Percentiles rank a stretch among this genome's conserved stretches.
phyloP scores from a whole-genome alignment of 35 echinoderm and acorn worm genomes.

The Apostichopus parvimensis region DNA sequence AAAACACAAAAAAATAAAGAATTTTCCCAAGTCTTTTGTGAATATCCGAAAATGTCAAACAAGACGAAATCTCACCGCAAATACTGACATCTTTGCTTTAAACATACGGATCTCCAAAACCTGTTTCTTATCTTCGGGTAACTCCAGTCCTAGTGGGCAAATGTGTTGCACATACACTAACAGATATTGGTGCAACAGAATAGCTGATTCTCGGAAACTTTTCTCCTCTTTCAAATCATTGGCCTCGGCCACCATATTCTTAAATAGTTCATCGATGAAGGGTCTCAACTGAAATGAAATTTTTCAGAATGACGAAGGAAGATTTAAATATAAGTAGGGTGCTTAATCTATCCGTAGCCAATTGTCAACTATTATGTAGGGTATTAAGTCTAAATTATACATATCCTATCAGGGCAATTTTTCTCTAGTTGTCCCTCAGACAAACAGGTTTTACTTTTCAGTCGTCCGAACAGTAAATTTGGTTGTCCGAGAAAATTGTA shows the following conservation, averaged over 20 bases:
- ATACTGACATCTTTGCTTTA: conserved; percentile 34
- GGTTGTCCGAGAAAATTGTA: too few relatives aligned
- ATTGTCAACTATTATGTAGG: too few relatives aligned
- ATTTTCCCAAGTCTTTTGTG: too few relatives aligned
- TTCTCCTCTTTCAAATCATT: background rate
- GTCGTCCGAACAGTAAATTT: too few relatives aligned
- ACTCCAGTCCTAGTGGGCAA: background rate
- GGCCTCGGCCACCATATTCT: conserved; percentile 23
- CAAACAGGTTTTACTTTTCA: too few relatives aligned
- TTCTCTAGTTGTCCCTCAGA: too few relatives aligned
- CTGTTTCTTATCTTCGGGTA: background rate
- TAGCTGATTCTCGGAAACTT: conserved; percentile 7
- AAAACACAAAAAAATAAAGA: too few relatives aligned
- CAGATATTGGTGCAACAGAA: background rate
- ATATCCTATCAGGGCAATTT: too few relatives aligned
- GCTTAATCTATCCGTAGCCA: background rate
- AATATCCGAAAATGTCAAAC: too few relatives aligned
- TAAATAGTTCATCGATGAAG: conserved; percentile 26
- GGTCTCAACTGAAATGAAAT: conserved; percentile 22
- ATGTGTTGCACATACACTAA: conserved; percentile 26
- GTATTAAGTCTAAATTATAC: too few relatives aligned
- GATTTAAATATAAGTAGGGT: background rate
- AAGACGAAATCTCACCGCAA: conserved; percentile 8
- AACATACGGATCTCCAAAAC: conserved; percentile 38
- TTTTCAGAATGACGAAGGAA: background rate